Evolutionary conservation across 2,888 invertebrate genomes (phyloP).

Genomic region (Allygus modestus): DNA sequence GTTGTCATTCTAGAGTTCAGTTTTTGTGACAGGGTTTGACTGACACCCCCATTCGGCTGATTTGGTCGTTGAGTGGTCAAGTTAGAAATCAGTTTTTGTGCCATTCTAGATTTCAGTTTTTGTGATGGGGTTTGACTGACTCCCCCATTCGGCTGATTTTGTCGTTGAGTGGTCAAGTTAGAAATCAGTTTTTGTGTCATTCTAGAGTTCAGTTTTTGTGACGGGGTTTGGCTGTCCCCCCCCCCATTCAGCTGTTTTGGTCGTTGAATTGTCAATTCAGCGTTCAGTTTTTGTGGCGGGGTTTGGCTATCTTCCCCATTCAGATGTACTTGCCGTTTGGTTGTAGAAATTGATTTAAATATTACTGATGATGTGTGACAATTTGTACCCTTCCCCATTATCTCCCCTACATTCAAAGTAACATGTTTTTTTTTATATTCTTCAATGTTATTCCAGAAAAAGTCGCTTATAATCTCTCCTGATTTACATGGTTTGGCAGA

Average conservation of each 20-base stretch:
- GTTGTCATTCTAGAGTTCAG: neutral
- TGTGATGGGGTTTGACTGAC: neutral
- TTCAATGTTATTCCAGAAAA: neutral
- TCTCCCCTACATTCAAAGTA: no score
- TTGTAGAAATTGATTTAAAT: no score
- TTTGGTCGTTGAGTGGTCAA: neutral
- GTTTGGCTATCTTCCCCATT: neutral
- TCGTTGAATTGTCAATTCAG: neutral
- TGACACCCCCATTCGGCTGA: neutral
- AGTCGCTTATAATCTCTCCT: neutral
- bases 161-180: neutral
- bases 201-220: no score
- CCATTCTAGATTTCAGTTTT: neutral
- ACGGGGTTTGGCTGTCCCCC: slow-evolving; percentile 3
- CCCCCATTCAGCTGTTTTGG: neutral
- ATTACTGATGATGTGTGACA: no score
- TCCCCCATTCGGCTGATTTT: neutral
- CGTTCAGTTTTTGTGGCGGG: slow-evolving; percentile 11
- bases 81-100: neutral
- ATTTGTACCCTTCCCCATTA: no score
- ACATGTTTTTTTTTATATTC: neutral
- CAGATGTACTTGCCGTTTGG: neutral
- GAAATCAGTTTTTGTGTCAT: no score
- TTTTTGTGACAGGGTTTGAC: slow-evolving; percentile 6
- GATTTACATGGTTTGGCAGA: neutral